phyloP scores from a whole-genome alignment of 2,113 vertebrate species.

The Forbesichthys papilliferus region DNA sequence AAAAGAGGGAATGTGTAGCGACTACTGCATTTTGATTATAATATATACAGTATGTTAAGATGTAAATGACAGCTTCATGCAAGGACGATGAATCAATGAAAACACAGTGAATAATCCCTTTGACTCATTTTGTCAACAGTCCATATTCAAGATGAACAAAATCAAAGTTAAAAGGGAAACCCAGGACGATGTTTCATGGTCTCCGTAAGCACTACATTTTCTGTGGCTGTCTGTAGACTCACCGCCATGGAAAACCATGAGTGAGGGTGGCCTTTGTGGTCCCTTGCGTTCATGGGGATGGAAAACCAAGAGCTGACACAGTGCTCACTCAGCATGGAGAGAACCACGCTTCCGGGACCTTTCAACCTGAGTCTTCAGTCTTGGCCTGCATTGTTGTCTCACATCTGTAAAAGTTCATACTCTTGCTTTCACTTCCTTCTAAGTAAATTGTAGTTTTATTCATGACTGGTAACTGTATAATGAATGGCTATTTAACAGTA shows the following conservation, averaged over 20 bases:
- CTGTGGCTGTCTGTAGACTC: conserved; percentile 62
- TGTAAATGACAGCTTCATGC: not conserved
- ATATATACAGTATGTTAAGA: conserved; percentile 18
- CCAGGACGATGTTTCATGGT: conserved; percentile 51
- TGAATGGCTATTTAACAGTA: too few species aligned
- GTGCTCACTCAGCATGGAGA: conserved; percentile 64
- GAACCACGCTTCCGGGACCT: conserved; percentile 65
- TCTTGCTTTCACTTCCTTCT: conserved; percentile 20
- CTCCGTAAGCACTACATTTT: conserved; percentile 70
- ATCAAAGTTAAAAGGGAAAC: conserved; percentile 36
- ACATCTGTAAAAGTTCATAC: conserved; percentile 60
- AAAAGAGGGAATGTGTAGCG: not conserved
- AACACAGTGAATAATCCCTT: not conserved
- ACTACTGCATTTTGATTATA: not conserved
- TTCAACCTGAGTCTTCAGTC: conserved; percentile 16
- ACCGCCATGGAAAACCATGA: conserved; percentile 68
- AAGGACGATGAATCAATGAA: not conserved
- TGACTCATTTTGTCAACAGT: conserved; percentile 5
- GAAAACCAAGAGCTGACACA: conserved; percentile 67
- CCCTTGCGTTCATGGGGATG: conserved; percentile 64
- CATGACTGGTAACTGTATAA: not conserved
- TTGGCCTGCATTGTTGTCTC: conserved; percentile 52
- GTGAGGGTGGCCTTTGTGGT: conserved; percentile 59
- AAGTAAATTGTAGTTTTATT: not conserved
- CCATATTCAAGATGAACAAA: conserved; percentile 49